A percentile compares a stretch with the other conserved stretches of the same genome.
These are phyloP conservation scores for Okamejei kenojei DNA, from an alignment of 2,797 vertebrate species.

Conservation along the genomic window DNA sequence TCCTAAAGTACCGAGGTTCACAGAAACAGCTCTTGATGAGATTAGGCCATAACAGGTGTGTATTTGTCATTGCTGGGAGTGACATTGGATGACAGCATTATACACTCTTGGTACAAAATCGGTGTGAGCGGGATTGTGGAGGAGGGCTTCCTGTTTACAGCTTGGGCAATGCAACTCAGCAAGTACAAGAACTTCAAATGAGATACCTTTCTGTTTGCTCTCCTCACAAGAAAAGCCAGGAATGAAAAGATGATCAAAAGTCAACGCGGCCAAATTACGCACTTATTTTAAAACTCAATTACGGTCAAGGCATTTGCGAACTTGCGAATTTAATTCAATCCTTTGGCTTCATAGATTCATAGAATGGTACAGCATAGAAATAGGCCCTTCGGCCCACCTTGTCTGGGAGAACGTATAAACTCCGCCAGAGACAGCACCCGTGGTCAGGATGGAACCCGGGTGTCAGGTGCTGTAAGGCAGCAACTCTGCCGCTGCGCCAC, in stretches of 20 bases:
- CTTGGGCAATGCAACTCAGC: neutral
- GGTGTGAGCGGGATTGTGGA: neutral
- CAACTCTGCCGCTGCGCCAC: too few species aligned
- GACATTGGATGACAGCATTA: conserved; percentile 28
- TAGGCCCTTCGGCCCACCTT: too few species aligned
- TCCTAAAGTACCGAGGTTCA: conserved; percentile 10
- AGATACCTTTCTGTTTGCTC: neutral
- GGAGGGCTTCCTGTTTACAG: neutral
- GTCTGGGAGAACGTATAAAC: too few species aligned
- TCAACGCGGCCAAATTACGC: neutral
- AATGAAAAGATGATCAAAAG: neutral
- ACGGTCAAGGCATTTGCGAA: too few species aligned
- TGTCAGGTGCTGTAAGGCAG: too few species aligned
- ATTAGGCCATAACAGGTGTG: conserved; percentile 34
- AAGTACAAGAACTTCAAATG: neutral
- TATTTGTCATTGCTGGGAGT: conserved; percentile 4
- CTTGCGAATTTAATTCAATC: too few species aligned
- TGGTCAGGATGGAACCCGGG: too few species aligned
- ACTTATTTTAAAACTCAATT: neutral
- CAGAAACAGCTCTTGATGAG: conserved; percentile 15
- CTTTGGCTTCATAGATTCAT: neutral
- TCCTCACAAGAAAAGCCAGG: neutral
- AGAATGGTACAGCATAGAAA: too few species aligned
- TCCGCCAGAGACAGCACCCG: too few species aligned
- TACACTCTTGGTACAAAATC: neutral